phyloP scores from a whole-genome alignment of 2,797 vertebrate species.

The Myotis pilosus region DNA sequence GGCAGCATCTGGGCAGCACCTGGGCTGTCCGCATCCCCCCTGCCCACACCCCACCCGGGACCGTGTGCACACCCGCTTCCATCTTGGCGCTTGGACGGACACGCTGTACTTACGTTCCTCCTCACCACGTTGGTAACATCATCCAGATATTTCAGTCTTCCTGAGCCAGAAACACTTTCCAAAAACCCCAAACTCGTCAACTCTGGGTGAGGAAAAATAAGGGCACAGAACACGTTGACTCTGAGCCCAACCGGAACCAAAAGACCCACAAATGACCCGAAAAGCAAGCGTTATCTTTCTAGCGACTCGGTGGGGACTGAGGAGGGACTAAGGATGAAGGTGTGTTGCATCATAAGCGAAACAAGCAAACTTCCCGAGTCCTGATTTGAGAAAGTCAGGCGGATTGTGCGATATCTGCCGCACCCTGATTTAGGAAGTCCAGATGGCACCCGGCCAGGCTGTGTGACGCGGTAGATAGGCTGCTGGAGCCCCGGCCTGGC shows the following conservation, averaged over 20 bases:
- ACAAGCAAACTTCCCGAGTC: not conserved
- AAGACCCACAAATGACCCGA: fast-evolving
- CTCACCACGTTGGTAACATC: slow-evolving; percentile 65
- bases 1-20: too few relatives aligned
- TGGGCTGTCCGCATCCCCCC: not conserved
- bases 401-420: fast-evolving
- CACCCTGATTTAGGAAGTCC: not conserved
- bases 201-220: slow-evolving; percentile 44
- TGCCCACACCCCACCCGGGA: fast-evolving
- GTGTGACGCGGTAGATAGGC: fast-evolving
- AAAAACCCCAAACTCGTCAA: slow-evolving; percentile 72
- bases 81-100: fast-evolving
- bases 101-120: slow-evolving; percentile 61
- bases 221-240: fast-evolving
- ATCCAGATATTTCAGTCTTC: slow-evolving; percentile 36
- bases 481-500: fast-evolving
- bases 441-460: fast-evolving
- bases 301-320: fast-evolving
- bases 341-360: fast-evolving
- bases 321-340: not conserved
- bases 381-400: not conserved
- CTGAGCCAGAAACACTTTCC: not conserved
- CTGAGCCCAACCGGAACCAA: fast-evolving
- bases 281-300: not conserved
- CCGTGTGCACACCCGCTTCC: fast-evolving